A percentile compares a stretch with the other conserved stretches of the same genome.
phyloP scores from a whole-genome alignment of 2,113 vertebrate species.

The Nycticebus coucang region DNA sequence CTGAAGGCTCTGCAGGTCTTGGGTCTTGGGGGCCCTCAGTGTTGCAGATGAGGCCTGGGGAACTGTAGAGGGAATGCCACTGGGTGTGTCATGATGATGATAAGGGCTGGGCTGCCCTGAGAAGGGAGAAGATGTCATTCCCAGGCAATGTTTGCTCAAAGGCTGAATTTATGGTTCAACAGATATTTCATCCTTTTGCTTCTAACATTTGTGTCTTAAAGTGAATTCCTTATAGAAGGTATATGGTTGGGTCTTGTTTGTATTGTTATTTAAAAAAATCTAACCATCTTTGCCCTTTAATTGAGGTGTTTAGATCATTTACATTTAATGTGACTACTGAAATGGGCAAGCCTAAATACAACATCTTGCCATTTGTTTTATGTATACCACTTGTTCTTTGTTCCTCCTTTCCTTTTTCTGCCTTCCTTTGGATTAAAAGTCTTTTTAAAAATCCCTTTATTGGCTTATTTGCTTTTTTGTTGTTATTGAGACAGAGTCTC shows the following conservation, averaged over 20 bases:
- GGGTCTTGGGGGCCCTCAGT: background rate
- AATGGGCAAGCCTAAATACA: rapidly evolving
- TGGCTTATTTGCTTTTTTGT: background rate
- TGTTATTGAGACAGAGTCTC: too few relatives aligned
- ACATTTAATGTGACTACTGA: rapidly evolving
- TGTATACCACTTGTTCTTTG: background rate
- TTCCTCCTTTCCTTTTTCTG: rapidly evolving
- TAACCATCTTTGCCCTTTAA: background rate
- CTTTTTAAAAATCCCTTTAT: background rate
- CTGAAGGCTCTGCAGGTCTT: background rate
- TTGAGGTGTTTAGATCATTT: rapidly evolving
- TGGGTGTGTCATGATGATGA: too few relatives aligned
- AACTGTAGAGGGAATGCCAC: background rate
- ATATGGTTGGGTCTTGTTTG: background rate
- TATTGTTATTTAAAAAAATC: background rate
- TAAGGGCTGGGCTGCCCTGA: too few relatives aligned
- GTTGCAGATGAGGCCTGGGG: background rate
- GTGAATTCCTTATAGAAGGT: background rate
- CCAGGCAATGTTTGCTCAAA: background rate
- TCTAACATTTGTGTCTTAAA: background rate
- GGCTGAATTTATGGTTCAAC: rapidly evolving
- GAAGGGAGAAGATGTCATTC: too few relatives aligned
- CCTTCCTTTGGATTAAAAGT: background rate
- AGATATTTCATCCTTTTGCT: background rate
- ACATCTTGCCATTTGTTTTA: rapidly evolving